Evolutionary conservation across 2,113 vertebrate species (phyloP).

Genomic region (Cheilinus undulatus): DNA sequence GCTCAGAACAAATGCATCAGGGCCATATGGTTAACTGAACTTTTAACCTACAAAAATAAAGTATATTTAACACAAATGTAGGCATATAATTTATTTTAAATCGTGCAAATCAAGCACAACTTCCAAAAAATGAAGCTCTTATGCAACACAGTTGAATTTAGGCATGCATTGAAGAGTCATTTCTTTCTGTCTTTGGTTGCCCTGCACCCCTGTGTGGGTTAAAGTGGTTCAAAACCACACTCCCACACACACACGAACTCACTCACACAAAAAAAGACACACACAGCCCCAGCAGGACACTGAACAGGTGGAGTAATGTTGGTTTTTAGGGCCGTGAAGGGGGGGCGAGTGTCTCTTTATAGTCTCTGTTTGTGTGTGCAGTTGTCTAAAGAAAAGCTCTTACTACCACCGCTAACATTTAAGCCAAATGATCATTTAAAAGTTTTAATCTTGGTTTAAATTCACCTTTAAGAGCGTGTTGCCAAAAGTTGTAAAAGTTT

Average conservation of each 20-base stretch:
- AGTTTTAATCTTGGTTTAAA: neutral
- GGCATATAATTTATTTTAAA: neutral
- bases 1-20: slow-evolving; percentile 45
- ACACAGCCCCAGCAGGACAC: slow-evolving; percentile 44
- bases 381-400: slow-evolving; percentile 58
- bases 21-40: slow-evolving; percentile 42
- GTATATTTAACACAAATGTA: slow-evolving; percentile 3
- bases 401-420: slow-evolving; percentile 42
- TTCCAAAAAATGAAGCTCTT: slow-evolving; percentile 7
- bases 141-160: slow-evolving; percentile 7
- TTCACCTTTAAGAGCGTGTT: neutral
- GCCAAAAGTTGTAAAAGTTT: neutral
- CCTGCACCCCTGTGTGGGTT: slow-evolving; percentile 5
- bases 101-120: slow-evolving; percentile 1
- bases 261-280: neutral
- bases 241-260: neutral
- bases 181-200: slow-evolving; percentile 34
- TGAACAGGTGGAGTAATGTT: slow-evolving; percentile 76
- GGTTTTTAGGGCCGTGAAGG: slow-evolving; percentile 45
- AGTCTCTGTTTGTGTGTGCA: slow-evolving; percentile 63
- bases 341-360: slow-evolving; percentile 51
- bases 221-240: neutral
- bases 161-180: neutral
- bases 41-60: slow-evolving; percentile 7
- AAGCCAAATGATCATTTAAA: neutral